Evolutionary conservation across 2,888 invertebrate genomes (phyloP), one percentile per base, ranked within the genome.

Genomic region (Magallana nippona): DNA sequence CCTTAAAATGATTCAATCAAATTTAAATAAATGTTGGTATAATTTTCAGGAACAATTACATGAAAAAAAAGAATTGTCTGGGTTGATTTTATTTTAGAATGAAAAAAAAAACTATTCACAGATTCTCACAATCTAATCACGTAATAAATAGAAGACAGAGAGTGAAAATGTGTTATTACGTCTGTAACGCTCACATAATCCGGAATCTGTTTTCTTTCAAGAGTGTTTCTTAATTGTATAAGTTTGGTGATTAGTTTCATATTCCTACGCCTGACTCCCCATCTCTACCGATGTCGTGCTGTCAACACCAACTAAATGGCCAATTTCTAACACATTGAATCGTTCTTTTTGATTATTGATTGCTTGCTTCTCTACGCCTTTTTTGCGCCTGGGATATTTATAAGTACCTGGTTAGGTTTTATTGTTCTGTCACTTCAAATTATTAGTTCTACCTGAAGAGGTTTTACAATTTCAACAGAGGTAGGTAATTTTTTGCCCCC

Each of bases 361-460:
- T 71, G 15, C 15, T 15, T 32, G 22, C 32, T 71, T 27, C 22
- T 27, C 13, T 71, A 71, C 71, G 71, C 71, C 71, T 63, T 71
- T 27, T 60, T 60, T 27, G 15, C 71, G 71, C 27, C 71, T 71
- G 2, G 71, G 71, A 71, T 44, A 44, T 11, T 71, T 71, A 71
- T 71, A 71, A 71, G 71, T 71, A 71, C 71, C 15, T 27, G 71
- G 15, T 22, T 71, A 71, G 11, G 71, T 71, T 71, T 71, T 27
- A 71, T 71, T 32, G 71, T 32, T 27, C 71, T 71, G 22, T 32
- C 71, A 71, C 71, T 71, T 71, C 71, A 71, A 27, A 27, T 71
- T 15, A 71, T 32, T 71, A 15, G 71, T 71, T 32, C 11, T 32
- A 22, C 32, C 62, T 19, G 44, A 62, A 19, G 15, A 22, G 60